A percentile compares a stretch with the other conserved stretches of the same genome.
Evolutionary conservation across 2,113 vertebrate species (phyloP).

Genomic region (Bubo bubo): DNA sequence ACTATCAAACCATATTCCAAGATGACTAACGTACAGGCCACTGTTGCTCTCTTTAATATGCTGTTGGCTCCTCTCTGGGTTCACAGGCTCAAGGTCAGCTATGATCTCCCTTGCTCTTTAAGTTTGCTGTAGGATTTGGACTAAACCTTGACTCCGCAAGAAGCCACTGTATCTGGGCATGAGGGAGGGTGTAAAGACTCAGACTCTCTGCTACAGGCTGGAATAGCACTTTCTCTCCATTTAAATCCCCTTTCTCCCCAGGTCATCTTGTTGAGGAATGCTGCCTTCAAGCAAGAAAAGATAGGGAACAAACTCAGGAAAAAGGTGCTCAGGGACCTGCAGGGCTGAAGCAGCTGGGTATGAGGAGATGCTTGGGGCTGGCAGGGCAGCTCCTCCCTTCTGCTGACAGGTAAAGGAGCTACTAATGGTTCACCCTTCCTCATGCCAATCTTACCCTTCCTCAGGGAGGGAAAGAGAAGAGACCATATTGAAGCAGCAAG

Average conservation of each 20-base stretch:
- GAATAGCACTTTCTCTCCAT: background rate
- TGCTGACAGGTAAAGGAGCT: background rate
- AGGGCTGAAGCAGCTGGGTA: background rate
- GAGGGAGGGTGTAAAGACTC: background rate
- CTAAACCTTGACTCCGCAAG: background rate
- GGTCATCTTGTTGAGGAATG: background rate
- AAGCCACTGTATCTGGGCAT: background rate
- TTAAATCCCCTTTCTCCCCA: background rate
- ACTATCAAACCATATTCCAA: background rate
- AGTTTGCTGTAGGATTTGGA: background rate
- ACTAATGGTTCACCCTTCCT: background rate
- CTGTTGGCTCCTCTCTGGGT: background rate
- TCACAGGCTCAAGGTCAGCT: background rate
- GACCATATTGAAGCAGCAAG: background rate
- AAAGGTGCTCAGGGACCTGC: background rate
- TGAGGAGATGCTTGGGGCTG: background rate
- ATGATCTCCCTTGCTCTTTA: background rate
- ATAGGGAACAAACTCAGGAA: background rate
- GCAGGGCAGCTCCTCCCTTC: background rate
- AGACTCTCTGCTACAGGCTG: background rate
- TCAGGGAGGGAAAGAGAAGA: background rate
- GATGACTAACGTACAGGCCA: background rate
- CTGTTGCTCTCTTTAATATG: background rate
- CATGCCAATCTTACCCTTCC: background rate
- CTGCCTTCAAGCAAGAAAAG: background rate